Percentiles rank a stretch among this genome's conserved stretches.
Evolutionary conservation across 2,113 vertebrate genomes (phyloP).

Genomic region (Saccopteryx leptura): DNA sequence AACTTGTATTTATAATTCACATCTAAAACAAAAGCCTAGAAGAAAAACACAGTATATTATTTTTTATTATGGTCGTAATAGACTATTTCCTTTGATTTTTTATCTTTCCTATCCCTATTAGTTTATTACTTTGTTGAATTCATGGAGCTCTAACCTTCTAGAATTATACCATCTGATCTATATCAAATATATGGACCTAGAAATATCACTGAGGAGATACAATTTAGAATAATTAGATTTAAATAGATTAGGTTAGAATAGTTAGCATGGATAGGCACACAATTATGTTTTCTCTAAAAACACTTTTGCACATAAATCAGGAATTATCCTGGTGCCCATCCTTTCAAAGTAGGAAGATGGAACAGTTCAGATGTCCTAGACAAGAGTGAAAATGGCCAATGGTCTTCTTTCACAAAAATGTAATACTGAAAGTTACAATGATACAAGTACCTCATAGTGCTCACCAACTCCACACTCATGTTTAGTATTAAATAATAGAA

Average conservation of each 20-base stretch:
- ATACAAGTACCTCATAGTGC: no score
- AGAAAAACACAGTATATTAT: neutral
- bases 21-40: neutral
- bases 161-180: neutral
- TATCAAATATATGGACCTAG: neutral
- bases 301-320: neutral
- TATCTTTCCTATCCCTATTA: neutral
- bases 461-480: neutral
- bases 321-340: neutral
- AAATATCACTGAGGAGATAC: neutral
- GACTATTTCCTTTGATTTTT: neutral
- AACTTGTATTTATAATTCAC: neutral
- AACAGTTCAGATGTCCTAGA: neutral
- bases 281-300: neutral
- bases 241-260: neutral
- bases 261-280: neutral
- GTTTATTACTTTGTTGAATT: neutral
- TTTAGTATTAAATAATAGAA: constrained; percentile 26
- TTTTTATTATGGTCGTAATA: neutral
- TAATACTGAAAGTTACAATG: neutral
- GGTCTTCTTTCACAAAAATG: neutral
- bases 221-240: neutral
- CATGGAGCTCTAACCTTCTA: neutral
- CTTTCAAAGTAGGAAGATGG: constrained; percentile 7
- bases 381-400: neutral